Conservation (phyloP, 2,797 vertebrate species). For the Ctenopoma kingsleyae region DNA sequence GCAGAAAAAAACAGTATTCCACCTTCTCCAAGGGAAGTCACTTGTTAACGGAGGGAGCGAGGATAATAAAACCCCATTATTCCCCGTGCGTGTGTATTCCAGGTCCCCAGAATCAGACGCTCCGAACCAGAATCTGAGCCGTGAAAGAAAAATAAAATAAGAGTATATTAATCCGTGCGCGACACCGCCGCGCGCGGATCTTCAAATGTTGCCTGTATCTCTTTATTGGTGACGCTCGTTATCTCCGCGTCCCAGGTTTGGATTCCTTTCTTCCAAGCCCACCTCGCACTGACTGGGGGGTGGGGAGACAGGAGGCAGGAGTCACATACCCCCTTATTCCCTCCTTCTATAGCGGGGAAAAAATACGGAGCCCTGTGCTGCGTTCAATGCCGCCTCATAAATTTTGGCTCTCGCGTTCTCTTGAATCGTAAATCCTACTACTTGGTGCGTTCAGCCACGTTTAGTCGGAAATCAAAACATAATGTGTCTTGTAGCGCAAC, state of each 20-base stretch:
- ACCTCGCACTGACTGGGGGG: slow-evolving; percentile 80
- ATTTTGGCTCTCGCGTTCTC: slow-evolving; percentile 45
- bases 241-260: slow-evolving; percentile 78
- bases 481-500: slow-evolving; percentile 6
- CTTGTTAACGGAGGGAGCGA: slow-evolving; percentile 56
- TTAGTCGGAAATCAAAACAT: slow-evolving; percentile 31
- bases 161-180: slow-evolving; percentile 71
- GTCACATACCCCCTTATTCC: slow-evolving; percentile 66
- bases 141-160: slow-evolving; percentile 51
- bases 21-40: slow-evolving; percentile 44
- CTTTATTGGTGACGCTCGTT: slow-evolving; percentile 62
- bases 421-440: slow-evolving; percentile 25
- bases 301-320: slow-evolving; percentile 77
- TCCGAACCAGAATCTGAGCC: slow-evolving; percentile 49
- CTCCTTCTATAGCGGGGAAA: slow-evolving; percentile 44
- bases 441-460: slow-evolving; percentile 53
- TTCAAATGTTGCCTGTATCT: slow-evolving; percentile 43
- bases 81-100: slow-evolving; percentile 64
- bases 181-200: slow-evolving; percentile 63
- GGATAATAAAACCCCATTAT: slow-evolving; percentile 48
- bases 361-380: slow-evolving; percentile 66
- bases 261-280: slow-evolving; percentile 76
- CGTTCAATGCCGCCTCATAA: slow-evolving; percentile 71
- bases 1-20: slow-evolving; percentile 52
- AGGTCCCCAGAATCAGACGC: slow-evolving; percentile 49